Conservation (phyloP, 2,113 vertebrate species). For the Grammomys surdaster region DNA sequence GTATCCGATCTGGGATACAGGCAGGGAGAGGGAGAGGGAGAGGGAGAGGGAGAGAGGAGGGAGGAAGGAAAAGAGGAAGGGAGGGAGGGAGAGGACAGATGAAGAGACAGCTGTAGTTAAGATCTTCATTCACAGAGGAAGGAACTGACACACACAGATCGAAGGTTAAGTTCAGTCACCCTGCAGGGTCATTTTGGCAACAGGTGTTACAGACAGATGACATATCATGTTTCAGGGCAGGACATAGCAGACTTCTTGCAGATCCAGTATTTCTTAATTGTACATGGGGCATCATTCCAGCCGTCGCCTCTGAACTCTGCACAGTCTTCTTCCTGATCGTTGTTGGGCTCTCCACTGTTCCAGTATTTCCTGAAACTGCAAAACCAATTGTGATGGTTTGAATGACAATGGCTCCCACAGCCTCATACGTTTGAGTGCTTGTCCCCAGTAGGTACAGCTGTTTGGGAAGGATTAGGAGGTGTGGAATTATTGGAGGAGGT, state of each 20-base stretch:
- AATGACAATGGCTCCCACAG: not conserved
- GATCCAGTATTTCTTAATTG: not conserved
- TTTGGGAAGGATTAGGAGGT: not conserved
- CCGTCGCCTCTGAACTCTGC: not conserved
- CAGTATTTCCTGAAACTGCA: slow-evolving; percentile 22
- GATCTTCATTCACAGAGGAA: not conserved
- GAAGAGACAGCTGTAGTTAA: not conserved
- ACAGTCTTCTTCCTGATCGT: not conserved
- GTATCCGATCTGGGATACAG: no score
- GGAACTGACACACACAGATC: not conserved
- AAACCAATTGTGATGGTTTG: not conserved
- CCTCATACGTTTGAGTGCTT: not conserved
- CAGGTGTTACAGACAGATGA: not conserved
- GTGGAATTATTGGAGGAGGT: not conserved
- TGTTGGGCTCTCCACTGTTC: slow-evolving; percentile 5
- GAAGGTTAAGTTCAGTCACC: not conserved
- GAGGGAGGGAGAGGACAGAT: not conserved
- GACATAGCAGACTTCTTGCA: not conserved
- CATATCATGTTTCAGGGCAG: not conserved
- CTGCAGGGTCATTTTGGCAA: not conserved
- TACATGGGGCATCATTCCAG: not conserved
- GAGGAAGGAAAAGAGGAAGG: not conserved
- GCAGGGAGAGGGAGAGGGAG: no score
- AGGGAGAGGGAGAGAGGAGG: no score
- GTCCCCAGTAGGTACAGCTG: not conserved